A percentile compares a stretch with the other conserved stretches of the same genome.
Conservation (phyloP, 1,140 invertebrate species). For the Campoletis sonorensis region DNA sequence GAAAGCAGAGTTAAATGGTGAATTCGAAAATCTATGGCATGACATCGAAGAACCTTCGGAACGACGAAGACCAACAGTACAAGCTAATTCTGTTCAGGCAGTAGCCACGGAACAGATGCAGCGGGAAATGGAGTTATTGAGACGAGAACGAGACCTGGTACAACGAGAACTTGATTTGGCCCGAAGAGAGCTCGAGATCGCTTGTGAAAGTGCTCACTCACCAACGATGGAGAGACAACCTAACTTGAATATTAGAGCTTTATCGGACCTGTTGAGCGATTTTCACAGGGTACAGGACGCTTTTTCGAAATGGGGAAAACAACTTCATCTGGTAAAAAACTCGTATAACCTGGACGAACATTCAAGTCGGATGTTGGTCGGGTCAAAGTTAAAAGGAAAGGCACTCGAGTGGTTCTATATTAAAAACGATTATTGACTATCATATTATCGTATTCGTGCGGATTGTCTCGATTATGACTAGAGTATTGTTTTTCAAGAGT, state of each 20-base stretch:
- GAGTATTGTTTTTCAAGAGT: no score
- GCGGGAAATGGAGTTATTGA: background rate
- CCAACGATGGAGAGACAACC: background rate
- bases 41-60: no score
- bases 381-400: background rate
- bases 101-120: background rate
- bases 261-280: slow-evolving; percentile 17
- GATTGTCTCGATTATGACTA: no score
- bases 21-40: no score
- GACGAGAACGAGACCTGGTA: background rate
- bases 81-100: no score
- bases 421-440: no score
- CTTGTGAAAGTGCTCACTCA: background rate
- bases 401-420: no score
- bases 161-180: background rate
- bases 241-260: background rate
- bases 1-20: no score
- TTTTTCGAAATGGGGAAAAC: slow-evolving; percentile 33
- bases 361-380: background rate
- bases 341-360: slow-evolving; percentile 31
- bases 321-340: background rate
- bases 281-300: background rate
- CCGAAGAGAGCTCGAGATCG: background rate
- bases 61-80: no score
- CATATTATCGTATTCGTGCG: no score